Base-by-base conservation (phyloP, 2,888 invertebrate species). In the Meteorus colon region DNA sequence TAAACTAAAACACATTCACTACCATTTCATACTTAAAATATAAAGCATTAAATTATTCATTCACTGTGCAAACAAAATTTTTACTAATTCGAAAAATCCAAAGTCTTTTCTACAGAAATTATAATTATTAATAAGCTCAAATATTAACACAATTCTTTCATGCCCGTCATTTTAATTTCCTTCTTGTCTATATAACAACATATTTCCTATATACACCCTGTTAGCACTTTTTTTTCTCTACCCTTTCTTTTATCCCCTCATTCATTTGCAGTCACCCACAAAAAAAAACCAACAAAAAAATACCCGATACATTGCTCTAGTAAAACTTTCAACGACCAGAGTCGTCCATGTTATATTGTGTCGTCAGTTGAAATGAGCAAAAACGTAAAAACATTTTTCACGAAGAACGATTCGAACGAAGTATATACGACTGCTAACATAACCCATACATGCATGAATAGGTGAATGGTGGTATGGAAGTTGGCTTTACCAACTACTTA, bases 381-480 rank as follows among this genome's bases (percentile, higher is more conserved):
- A 66, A 66, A 66, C 66, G 41, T 45, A 41, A 27, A 66, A 66
- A 45, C 41, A 66, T 66, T 66, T 66, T 66, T 66, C 19, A 41
- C 27, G 19, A 66, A 45, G 41, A 66, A 19, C n/a, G 19, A 19
- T 55, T 19, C 19, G 19, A 24, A 55, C n/a, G n/a, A 48, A n/a
- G n/a, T 48, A 48, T 48, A 24, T 24, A 55, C 5, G 8, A n/a
- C n/a, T 55, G 19, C 19, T n/a, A 75, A 69, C 66, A 68, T 45
- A 67, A 66, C 63, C 48, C 68, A 59, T 63, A 51, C 37, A 14
- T 31, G 34, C 12, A 34, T 29, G 41, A 63, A 8, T 60, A 31
- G 14, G 24, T 12, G 24, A 16, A 31, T 14, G 62, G n/a, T 34
- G 16, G 48, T 48, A 5, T 1, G n/a, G 48, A 48, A n/a, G n/a